Conservation (phyloP, 1,140 invertebrate species). For the Berghia stephanieae region DNA sequence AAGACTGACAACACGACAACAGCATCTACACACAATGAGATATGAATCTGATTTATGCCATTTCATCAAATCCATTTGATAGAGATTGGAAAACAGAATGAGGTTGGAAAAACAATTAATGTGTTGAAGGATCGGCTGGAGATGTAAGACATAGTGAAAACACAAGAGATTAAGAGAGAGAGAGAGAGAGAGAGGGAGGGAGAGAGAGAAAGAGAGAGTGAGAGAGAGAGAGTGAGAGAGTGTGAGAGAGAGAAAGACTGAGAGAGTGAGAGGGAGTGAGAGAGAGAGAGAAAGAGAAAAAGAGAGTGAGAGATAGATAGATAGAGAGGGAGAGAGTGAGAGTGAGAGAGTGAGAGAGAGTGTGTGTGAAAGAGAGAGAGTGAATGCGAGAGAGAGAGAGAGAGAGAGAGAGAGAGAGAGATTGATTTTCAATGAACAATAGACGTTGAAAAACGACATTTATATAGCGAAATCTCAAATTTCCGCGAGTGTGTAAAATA, state of each 20-base stretch:
- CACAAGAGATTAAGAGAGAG: not conserved
- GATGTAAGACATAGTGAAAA: not conserved
- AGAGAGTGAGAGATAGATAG: constrained; percentile 12
- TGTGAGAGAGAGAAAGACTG: not conserved
- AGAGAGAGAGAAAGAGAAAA: not conserved
- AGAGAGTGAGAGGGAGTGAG: not conserved
- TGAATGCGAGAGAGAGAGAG: not conserved
- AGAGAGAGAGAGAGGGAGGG: constrained; percentile 9
- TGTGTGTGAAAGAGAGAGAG: not conserved
- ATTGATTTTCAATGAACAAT: too few species aligned
- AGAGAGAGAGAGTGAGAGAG: constrained; percentile 4
- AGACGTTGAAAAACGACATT: too few species aligned
- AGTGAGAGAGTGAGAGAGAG: not conserved
- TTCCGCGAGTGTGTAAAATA: too few species aligned
- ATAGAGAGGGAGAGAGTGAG: constrained; percentile 6
- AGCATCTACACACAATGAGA: not conserved
- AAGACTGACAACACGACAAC: not conserved
- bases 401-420: too few species aligned
- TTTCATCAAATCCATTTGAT: not conserved
- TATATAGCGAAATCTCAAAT: too few species aligned
- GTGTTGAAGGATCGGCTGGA: not conserved
- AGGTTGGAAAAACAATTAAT: not conserved
- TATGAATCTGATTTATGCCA: not conserved
- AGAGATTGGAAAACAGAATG: not conserved
- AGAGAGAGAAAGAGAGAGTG: constrained; percentile 14